Conservation (phyloP, 2,888 invertebrate species). For the Anorthoa munda region DNA sequence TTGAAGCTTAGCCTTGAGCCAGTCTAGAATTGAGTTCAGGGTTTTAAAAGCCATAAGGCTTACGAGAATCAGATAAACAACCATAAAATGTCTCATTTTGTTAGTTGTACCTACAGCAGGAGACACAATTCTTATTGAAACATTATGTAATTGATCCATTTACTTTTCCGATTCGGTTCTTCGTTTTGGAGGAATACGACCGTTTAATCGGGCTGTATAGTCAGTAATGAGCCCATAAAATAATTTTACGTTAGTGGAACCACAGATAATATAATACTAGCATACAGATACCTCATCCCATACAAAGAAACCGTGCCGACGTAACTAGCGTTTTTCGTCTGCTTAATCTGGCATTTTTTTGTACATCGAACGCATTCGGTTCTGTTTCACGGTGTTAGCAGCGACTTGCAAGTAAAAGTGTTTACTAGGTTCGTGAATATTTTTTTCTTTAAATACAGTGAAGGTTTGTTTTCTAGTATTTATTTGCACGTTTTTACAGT, state of each 20-base stretch:
- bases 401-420: too few species aligned
- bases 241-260: conserved; percentile 78
- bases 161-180: conserved; percentile 44
- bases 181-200: conserved; percentile 67
- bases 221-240: conserved; percentile 76
- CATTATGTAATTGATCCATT: conserved; percentile 51
- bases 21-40: conserved; percentile 49
- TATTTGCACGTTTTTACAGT: too few species aligned
- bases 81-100: conserved; percentile 54
- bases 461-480: too few species aligned
- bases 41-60: conserved; percentile 48
- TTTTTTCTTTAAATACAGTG: too few species aligned
- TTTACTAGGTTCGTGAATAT: too few species aligned
- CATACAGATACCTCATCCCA: too few species aligned
- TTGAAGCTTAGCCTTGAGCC: conserved; percentile 41
- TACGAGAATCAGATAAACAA: conserved; percentile 57
- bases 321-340: too few species aligned
- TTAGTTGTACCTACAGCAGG: conserved; percentile 4
- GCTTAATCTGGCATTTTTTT: too few species aligned
- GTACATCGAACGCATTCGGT: too few species aligned
- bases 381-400: too few species aligned
- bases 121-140: conserved; percentile 31
- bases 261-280: too few species aligned
- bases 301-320: too few species aligned
- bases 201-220: conserved; percentile 75